A percentile compares a stretch with the other conserved stretches of the same genome.
Evolutionary conservation across 2,113 vertebrate genomes (phyloP).

Genomic region (Chaetura pelagica): DNA sequence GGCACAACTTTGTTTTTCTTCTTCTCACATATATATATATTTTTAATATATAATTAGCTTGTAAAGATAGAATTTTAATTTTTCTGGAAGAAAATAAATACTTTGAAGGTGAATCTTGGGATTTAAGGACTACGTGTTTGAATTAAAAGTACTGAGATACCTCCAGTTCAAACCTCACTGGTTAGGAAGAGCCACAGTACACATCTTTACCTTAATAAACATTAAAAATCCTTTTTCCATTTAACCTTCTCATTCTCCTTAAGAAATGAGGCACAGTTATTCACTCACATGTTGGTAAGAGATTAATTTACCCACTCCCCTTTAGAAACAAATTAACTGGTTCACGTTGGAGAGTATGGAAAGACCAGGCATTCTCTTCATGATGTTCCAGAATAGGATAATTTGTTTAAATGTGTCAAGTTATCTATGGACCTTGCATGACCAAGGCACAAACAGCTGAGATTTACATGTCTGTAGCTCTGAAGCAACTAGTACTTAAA

Average conservation of each 20-base stretch:
- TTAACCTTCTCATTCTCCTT: neutral
- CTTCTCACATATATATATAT: no score
- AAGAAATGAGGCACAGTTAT: neutral
- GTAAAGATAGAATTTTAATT: neutral
- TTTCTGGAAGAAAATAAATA: neutral
- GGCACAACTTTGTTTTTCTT: neutral
- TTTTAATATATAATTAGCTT: no score
- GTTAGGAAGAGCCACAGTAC: neutral
- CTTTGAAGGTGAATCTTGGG: neutral
- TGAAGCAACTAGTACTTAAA: neutral
- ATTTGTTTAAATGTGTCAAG: neutral
- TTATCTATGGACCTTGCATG: neutral
- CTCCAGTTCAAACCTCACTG: neutral
- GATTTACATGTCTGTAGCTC: neutral
- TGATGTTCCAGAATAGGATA: neutral
- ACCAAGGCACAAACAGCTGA: neutral
- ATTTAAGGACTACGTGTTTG: neutral
- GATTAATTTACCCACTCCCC: neutral
- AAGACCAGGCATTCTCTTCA: neutral
- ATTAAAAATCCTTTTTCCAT: neutral
- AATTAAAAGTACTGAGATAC: neutral
- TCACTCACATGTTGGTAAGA: neutral
- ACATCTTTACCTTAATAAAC: neutral
- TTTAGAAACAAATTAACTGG: neutral
- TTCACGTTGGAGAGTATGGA: neutral